Evolutionary conservation across 35 echinoderm and acorn worm genomes (phyloP).

Genomic region (Eucidaris tribuloides): DNA sequence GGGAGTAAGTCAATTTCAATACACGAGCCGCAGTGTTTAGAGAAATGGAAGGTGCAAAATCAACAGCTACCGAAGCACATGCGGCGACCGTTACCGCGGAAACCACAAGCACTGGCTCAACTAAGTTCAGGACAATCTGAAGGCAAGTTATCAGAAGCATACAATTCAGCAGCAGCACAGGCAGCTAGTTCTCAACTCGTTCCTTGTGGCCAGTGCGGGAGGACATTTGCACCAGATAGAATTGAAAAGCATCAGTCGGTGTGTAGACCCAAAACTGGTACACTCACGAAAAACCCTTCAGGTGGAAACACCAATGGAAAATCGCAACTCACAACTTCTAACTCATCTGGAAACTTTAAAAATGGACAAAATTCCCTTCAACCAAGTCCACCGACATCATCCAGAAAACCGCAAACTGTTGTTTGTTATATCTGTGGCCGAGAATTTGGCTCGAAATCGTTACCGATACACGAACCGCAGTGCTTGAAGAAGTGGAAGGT

Average conservation of each 20-base stretch:
- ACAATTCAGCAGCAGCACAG: constrained; percentile 54
- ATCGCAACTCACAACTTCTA: not conserved
- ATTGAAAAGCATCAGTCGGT: constrained; percentile 45
- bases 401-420: constrained; percentile 51
- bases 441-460: constrained; percentile 92
- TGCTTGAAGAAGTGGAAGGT: constrained; percentile 90
- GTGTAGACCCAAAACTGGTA: constrained; percentile 48
- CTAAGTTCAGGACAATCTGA: not conserved
- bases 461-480: constrained; percentile 90
- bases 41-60: constrained; percentile 89
- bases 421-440: constrained; percentile 94
- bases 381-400: not conserved
- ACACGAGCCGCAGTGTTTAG: constrained; percentile 94
- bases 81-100: constrained; percentile 58
- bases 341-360: not conserved
- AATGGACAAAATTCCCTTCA: not conserved
- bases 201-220: constrained; percentile 35
- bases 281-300: not conserved
- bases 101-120: constrained; percentile 58
- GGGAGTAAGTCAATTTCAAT: constrained; percentile 93
- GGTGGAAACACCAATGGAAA: not conserved
- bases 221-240: constrained; percentile 58
- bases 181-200: constrained; percentile 27
- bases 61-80: constrained; percentile 81
- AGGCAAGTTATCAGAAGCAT: not conserved